Evolutionary conservation across 64 coral and sea anemone species (phyloP).

Genomic region (Stichodactyla helianthus): DNA sequence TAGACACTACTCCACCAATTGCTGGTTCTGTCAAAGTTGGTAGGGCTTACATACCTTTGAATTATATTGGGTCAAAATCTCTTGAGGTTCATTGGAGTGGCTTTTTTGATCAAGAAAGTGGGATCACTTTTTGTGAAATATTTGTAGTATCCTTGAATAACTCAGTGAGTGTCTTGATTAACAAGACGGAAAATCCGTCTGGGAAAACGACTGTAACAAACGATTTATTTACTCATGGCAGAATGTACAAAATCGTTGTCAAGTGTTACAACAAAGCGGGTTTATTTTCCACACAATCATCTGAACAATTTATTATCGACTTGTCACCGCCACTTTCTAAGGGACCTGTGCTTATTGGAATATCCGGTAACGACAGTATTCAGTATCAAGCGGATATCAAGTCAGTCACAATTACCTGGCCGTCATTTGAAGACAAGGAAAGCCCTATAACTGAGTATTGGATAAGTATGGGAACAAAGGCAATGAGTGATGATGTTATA

Average conservation of each 20-base stretch:
- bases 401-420: conserved; percentile 44
- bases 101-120: conserved; percentile 56
- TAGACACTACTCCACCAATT: conserved; percentile 66
- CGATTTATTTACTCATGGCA: not conserved
- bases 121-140: conserved; percentile 38
- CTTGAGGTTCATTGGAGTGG: conserved; percentile 32
- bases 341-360: conserved; percentile 28
- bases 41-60: not conserved
- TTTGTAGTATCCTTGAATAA: not conserved
- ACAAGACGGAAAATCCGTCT: not conserved
- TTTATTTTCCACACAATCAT: conserved; percentile 15
- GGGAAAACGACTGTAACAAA: not conserved
- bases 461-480: conserved; percentile 38
- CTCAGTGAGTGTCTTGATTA: not conserved
- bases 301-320: conserved; percentile 47
- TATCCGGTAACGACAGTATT: conserved; percentile 28
- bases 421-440: conserved; percentile 51
- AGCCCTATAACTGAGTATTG: conserved; percentile 56
- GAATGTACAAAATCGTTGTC: conserved; percentile 31
- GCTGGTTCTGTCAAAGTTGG: conserved; percentile 52
- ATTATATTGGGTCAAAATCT: conserved; percentile 6
- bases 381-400: conserved; percentile 53
- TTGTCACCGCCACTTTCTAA: conserved; percentile 31
- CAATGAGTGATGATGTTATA: conserved; percentile 46
- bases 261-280: conserved; percentile 59